These are phyloP conservation scores for Drosophila setosimentum DNA, from an alignment of 2,888 invertebrate genomes.

Conservation along the genomic window DNA sequence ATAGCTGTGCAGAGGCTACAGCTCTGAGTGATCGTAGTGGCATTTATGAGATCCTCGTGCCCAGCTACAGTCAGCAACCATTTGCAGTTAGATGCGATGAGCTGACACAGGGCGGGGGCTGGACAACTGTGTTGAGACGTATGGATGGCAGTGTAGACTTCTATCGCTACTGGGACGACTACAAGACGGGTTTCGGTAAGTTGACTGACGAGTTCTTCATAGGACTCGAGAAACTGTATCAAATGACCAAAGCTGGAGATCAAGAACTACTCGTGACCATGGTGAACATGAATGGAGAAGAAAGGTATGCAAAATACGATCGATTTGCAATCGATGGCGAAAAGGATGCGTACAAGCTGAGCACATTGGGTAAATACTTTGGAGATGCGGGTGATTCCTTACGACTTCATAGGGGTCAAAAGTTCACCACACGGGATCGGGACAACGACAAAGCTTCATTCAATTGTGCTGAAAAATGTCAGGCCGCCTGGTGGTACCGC, in stretches of 20 bases:
- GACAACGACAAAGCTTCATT: slow-evolving; percentile 89
- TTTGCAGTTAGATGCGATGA: slow-evolving; percentile 87
- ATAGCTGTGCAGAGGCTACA: slow-evolving; percentile 67
- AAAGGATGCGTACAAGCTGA: slow-evolving; percentile 88
- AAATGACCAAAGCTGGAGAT: slow-evolving; percentile 82
- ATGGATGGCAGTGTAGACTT: slow-evolving; percentile 89
- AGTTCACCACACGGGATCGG: slow-evolving; percentile 88
- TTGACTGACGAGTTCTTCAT: slow-evolving; percentile 90
- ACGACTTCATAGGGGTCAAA: slow-evolving; percentile 88
- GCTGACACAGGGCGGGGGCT: slow-evolving; percentile 87
- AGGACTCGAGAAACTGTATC: slow-evolving; percentile 89
- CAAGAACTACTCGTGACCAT: slow-evolving; percentile 88
- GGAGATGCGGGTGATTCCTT: slow-evolving; percentile 90
- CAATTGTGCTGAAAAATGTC: slow-evolving; percentile 89
- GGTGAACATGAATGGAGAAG: slow-evolving; percentile 87
- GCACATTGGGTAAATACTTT: slow-evolving; percentile 88
- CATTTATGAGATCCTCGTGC: slow-evolving; percentile 85
- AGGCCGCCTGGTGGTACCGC: slow-evolving; percentile 91
- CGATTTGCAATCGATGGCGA: slow-evolving; percentile 89
- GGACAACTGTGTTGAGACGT: slow-evolving; percentile 89
- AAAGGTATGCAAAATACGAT: slow-evolving; percentile 87
- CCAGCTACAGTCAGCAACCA: slow-evolving; percentile 85
- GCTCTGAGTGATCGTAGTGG: slow-evolving; percentile 74
- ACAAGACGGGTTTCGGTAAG: slow-evolving; percentile 88
- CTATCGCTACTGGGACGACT: slow-evolving; percentile 88